Base-by-base conservation (phyloP, 35 echinoderm and acorn worm species). In the Ptychodera flava region DNA sequence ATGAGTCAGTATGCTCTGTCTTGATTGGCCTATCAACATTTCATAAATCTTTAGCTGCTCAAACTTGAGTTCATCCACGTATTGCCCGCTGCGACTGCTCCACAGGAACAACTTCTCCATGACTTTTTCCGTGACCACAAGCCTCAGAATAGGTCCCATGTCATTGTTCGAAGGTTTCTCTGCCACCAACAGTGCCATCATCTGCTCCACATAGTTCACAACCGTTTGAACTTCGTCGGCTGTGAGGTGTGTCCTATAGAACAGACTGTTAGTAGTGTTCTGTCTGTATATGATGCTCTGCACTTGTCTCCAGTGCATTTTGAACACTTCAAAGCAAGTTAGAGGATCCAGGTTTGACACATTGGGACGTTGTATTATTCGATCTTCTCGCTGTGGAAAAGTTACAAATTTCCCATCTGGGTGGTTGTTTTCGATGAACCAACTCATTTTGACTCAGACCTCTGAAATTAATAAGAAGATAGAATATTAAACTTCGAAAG, bases 211-310 rank as follows among this genome's bases (percentile, higher is more conserved):
- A 88, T 99, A 99, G 77, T 99, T 99, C 2, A 90, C 88, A 31
- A 99, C 96, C 0, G 92, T 92, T 35, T 99, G 96, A 33, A 94
- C 91, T 28, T 99, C 96, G 45, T 99, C 96, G 0, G 86, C 10
- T n/a, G 12, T 92, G 33, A 90, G 85, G 33, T 92, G 91, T 0
- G 80, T 78, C 29, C 86, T 38, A 33, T 86, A 75, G 33, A 95
- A 95, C 52, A 90, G 37, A 16, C 76, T 31, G 29, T 38, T 77
- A 77, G 15, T 86, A n/a, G 27, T 38, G 75, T 78, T 80, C 22
- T 64, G 45, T 78, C 86, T 87, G 36, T 85, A 80, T 0, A 92
- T 84, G 35, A 84, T 89, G 31, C 34, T 86, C 2, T 38, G 77
- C 35, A 92, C 82, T 35, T 95, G 93, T 37, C 78, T 34, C 93